Evolutionary conservation across 2,113 vertebrate genomes (phyloP).

Genomic region (Dicerorhinus sumatrensis): DNA sequence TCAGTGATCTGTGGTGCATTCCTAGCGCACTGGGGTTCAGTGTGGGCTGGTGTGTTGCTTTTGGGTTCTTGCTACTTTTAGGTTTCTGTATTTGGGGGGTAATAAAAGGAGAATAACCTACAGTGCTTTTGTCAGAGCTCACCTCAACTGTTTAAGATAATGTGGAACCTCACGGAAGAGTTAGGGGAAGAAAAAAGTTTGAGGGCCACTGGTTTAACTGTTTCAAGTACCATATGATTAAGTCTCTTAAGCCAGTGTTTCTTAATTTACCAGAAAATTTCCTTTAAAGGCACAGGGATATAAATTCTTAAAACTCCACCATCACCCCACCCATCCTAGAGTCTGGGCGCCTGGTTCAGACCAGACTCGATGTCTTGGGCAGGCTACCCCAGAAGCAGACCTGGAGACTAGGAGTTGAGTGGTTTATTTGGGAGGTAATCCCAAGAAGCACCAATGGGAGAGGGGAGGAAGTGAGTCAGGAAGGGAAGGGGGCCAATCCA

Average conservation of each 20-base stretch:
- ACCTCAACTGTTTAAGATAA: slow-evolving; percentile 20
- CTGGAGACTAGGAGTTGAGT: not conserved
- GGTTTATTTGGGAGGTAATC: not conserved
- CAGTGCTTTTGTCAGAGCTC: slow-evolving; percentile 33
- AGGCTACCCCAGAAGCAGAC: not conserved
- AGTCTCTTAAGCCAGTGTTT: not conserved
- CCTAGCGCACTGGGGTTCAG: not conserved
- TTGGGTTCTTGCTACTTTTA: not conserved
- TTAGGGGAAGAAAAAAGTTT: not conserved
- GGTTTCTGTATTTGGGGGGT: not conserved
- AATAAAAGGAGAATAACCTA: slow-evolving; percentile 36
- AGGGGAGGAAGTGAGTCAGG: not conserved
- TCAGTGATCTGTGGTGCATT: not conserved
- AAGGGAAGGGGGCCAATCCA: not conserved
- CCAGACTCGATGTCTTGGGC: not conserved
- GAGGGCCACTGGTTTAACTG: not conserved
- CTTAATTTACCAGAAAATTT: not conserved
- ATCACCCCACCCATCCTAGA: not conserved
- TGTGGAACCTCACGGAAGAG: not conserved
- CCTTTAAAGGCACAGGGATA: not conserved
- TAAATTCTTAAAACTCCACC: not conserved
- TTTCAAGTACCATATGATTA: not conserved
- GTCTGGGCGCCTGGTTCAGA: not conserved
- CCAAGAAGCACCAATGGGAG: not conserved
- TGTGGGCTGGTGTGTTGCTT: not conserved